phyloP scores from a whole-genome alignment of 2,113 vertebrate genomes.

The Eclectus roratus region DNA sequence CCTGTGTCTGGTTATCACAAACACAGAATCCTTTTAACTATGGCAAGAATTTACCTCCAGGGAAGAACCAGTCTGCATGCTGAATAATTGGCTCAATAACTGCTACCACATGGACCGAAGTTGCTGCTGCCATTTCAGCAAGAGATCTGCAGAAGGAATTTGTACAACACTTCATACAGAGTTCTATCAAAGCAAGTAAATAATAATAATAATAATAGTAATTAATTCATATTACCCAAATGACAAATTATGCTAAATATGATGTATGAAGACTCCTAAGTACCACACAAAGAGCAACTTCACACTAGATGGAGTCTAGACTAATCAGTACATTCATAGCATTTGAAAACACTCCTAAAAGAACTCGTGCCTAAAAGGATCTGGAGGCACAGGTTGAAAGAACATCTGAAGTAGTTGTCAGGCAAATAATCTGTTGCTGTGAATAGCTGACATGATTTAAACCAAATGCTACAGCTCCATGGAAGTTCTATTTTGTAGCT shows the following conservation, averaged over 20 bases:
- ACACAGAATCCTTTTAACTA: neutral
- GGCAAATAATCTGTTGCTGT: neutral
- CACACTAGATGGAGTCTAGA: neutral
- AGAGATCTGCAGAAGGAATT: slow-evolving; percentile 78
- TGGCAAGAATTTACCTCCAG: slow-evolving; percentile 81
- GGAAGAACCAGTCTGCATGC: slow-evolving; percentile 98
- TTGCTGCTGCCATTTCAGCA: slow-evolving; percentile 96
- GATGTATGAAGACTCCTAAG: neutral
- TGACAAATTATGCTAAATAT: neutral
- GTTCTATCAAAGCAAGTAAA: neutral
- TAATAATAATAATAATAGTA: neutral
- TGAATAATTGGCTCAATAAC: slow-evolving; percentile 97
- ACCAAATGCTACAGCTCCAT: neutral
- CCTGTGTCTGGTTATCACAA: neutral
- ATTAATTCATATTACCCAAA: neutral
- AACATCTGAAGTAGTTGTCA: neutral
- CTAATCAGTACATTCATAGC: neutral
- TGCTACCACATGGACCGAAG: slow-evolving; percentile 94
- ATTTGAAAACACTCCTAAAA: neutral
- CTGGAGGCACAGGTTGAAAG: neutral
- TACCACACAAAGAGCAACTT: neutral
- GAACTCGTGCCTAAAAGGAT: neutral
- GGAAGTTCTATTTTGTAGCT: neutral
- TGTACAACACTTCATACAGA: neutral
- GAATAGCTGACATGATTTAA: neutral